phyloP scores from a whole-genome alignment of 64 coral and sea anemone species.

The Montipora foliosa region DNA sequence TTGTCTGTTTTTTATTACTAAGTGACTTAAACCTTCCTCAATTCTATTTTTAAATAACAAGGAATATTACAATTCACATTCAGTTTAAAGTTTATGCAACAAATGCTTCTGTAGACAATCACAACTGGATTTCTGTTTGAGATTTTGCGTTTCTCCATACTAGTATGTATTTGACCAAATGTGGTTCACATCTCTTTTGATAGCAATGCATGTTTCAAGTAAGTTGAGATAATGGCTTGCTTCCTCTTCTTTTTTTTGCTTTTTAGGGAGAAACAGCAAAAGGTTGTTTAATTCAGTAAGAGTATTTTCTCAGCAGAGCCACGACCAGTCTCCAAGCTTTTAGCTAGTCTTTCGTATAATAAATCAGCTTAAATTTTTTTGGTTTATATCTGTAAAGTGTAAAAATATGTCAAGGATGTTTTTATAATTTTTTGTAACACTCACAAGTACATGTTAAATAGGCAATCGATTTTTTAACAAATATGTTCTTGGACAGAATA shows the following conservation, averaged over 20 bases:
- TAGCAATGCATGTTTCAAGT: not conserved
- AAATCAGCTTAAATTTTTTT: not conserved
- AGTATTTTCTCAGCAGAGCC: not conserved
- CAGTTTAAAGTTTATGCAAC: too few species aligned
- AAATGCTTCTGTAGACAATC: too few species aligned
- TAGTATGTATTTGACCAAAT: not conserved
- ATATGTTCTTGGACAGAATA: not conserved
- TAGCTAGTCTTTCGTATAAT: not conserved
- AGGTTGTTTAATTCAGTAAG: slow-evolving; percentile 46
- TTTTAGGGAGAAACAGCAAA: slow-evolving; percentile 29
- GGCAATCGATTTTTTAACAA: not conserved
- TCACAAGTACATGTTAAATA: not conserved
- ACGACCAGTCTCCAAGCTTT: not conserved
- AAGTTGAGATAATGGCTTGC: not conserved
- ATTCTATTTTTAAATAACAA: too few species aligned
- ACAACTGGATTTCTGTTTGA: too few species aligned
- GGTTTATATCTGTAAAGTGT: slow-evolving; percentile 43
- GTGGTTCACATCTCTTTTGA: not conserved
- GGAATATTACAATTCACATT: too few species aligned
- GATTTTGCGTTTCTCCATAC: too few species aligned
- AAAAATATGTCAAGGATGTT: not conserved
- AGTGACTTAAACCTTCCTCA: too few species aligned
- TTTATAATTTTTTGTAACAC: not conserved
- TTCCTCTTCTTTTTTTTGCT: not conserved
- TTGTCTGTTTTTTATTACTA: too few species aligned